Percentiles rank a stretch among this genome's conserved stretches.
Evolutionary conservation across 2,113 vertebrate species (phyloP).

Genomic region (Buteo buteo): DNA sequence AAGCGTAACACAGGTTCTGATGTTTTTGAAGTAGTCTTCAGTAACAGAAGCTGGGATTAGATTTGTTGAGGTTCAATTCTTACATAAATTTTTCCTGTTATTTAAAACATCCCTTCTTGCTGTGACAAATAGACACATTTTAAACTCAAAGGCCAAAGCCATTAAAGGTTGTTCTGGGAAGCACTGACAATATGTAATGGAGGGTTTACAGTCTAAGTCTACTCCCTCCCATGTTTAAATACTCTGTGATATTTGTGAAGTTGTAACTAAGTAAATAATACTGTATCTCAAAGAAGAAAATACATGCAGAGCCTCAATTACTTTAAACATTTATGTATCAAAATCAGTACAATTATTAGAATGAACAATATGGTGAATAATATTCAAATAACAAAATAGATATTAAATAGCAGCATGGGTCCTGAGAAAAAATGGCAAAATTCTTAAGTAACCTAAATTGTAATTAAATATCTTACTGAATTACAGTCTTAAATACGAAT

Average conservation of each 20-base stretch:
- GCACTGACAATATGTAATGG: neutral
- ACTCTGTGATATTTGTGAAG: neutral
- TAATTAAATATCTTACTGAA: neutral
- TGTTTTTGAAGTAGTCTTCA: neutral
- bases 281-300: neutral
- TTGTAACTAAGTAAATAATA: neutral
- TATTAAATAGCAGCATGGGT: neutral
- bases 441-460: neutral
- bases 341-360: neutral
- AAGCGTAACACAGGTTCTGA: neutral
- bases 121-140: neutral
- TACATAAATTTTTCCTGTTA: neutral
- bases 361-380: neutral
- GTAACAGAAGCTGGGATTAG: neutral
- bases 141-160: neutral
- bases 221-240: neutral
- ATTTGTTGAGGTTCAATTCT: neutral
- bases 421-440: neutral
- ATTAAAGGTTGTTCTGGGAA: neutral
- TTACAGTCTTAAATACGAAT: neutral
- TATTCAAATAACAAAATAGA: neutral
- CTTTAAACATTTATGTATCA: neutral
- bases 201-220: neutral
- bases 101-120: neutral
- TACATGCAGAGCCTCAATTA: rapidly evolving